Evolutionary conservation across 30 jellyfish, hydroid and myxozoan species (phyloP).

Genomic region (Hydractinia echinata): DNA sequence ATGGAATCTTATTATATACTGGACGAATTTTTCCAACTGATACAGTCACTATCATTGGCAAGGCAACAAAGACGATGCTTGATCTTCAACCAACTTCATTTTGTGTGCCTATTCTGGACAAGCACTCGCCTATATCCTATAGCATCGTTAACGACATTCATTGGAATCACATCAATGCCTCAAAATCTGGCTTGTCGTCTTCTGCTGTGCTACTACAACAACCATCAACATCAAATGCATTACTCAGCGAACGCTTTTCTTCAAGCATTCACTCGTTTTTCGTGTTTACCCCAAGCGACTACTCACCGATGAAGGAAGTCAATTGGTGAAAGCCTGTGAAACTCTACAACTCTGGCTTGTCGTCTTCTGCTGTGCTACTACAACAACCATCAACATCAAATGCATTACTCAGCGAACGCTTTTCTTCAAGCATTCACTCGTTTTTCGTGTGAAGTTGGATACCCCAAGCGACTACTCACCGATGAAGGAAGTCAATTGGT

Average conservation of each 20-base stretch:
- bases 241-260: slow-evolving; percentile 8
- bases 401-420: slow-evolving; percentile 6
- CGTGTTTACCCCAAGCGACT: not conserved
- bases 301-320: slow-evolving; percentile 20
- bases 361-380: slow-evolving; percentile 11
- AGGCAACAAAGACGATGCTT: too few relatives aligned
- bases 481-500: slow-evolving; percentile 15
- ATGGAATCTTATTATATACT: too few relatives aligned
- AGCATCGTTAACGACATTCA: too few relatives aligned
- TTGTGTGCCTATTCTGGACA: too few relatives aligned
- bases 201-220: slow-evolving; percentile 17
- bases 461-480: slow-evolving; percentile 11
- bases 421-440: slow-evolving; percentile 19
- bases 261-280: slow-evolving; percentile 15
- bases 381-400: slow-evolving; percentile 19
- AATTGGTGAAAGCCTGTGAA: not conserved
- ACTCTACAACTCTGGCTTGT: not conserved
- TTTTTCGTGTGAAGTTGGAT: not conserved
- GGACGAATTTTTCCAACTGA: too few relatives aligned
- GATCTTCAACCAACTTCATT: too few relatives aligned
- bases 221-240: slow-evolving; percentile 13
- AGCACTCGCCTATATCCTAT: too few relatives aligned
- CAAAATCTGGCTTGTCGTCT: not conserved
- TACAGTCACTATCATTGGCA: too few relatives aligned
- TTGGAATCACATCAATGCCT: not conserved